Conservation (phyloP, 2,113 vertebrate species). For the Atractosteus spatula region DNA sequence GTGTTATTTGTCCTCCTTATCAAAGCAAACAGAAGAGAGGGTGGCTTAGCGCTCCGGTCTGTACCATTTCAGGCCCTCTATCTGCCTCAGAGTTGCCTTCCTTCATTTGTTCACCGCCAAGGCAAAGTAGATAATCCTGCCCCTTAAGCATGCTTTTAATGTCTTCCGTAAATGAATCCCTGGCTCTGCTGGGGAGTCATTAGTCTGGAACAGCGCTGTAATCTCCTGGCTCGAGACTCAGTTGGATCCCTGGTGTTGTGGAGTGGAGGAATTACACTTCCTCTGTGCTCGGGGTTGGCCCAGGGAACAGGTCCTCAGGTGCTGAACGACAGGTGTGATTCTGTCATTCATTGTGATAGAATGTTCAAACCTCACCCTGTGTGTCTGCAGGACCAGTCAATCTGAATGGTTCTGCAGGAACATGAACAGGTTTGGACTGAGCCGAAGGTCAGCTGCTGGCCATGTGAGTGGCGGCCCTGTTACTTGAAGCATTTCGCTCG, state of each 20-base stretch:
- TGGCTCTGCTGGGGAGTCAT: background rate
- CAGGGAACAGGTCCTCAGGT: no score
- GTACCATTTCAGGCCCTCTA: background rate
- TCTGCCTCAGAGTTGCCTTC: background rate
- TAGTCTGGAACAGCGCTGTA: background rate
- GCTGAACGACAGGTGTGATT: no score
- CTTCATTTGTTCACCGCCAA: background rate
- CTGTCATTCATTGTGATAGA: no score
- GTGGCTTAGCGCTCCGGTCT: background rate
- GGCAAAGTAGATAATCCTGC: constrained; percentile 1
- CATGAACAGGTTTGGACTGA: no score
- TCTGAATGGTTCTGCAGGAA: no score
- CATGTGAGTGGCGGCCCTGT: no score
- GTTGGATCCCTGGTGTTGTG: background rate
- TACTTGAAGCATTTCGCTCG: no score
- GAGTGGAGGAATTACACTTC: background rate
- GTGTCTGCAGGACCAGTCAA: no score
- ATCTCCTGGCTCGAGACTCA: background rate
- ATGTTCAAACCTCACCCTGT: no score
- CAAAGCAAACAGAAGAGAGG: background rate
- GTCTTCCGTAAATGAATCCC: background rate
- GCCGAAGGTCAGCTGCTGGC: no score
- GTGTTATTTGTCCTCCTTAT: no score
- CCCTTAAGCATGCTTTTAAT: background rate
- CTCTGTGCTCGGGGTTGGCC: background rate